Evolutionary conservation across 2,888 invertebrate genomes (phyloP), one percentile per base, ranked within the genome.

Genomic region (Harpagoxenus sublaevis): DNA sequence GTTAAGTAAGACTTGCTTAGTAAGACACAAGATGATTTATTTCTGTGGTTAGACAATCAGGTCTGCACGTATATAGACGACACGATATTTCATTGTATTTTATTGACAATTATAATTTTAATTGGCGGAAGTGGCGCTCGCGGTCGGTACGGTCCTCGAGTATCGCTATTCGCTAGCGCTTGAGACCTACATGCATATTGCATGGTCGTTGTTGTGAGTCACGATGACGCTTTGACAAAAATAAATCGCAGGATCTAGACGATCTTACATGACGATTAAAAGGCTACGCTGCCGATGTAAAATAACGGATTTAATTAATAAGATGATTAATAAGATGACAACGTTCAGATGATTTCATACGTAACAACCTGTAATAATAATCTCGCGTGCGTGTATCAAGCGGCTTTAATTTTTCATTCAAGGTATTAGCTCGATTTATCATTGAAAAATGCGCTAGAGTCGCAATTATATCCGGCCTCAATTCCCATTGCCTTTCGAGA

Each of bases 61-160:
- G 12, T n/a, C 23, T 12, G 10, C 10, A 12, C 57, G 23, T n/a
- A 75, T 18, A 42, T 45, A 15, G 35, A 48, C 18, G 79, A 70
- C 3, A 70, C 3, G 23, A 71, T 31, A 57, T 45, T 55, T 79
- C 55, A 12, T 39, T 35, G 45, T 18, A 15, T 18, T 81, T 60
- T 48, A 73, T 48, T 73, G 48, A 73, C 57, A 48, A 71, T 79
- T 79, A 79, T 71, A 60, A 79, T 81, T 81, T 81, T 73, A 81
- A 81, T 81, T 60, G 60, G 53, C 77, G 51, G 35, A 53, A 51
- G 48, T 39, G 79, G 15, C 31, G 15, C 53, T 53, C 12, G 45
- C 66, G 35, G 28, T 31, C n/a, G 31, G 15, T 18, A n/a, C 23
- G 28, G 35, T 31, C n/a, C 39, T 53, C 23, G n/a, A 60, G 31